A percentile compares a stretch with the other conserved stretches of the same genome.
These are phyloP conservation scores for Rhea pennata DNA, from an alignment of 2,113 vertebrate species.

Conservation along the genomic window DNA sequence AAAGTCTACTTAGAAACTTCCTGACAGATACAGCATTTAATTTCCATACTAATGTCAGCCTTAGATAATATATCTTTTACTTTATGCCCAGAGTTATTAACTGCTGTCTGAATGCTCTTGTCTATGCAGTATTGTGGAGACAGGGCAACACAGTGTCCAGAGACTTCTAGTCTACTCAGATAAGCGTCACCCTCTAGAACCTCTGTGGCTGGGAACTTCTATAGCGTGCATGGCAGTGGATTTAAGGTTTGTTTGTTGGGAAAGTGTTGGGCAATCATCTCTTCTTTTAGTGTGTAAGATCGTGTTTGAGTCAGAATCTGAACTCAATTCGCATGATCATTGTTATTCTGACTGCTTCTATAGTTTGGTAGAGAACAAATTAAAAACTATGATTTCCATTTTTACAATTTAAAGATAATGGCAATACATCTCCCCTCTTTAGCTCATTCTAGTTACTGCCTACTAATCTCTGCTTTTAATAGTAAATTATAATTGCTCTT, in stretches of 20 bases:
- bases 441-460: background rate
- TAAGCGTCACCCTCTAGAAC: background rate
- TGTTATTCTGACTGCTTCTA: background rate
- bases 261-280: background rate
- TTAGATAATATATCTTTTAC: background rate
- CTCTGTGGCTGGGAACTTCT: background rate
- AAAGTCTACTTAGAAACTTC: background rate
- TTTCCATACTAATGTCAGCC: background rate
- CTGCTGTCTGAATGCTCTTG: constrained; percentile 10
- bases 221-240: background rate
- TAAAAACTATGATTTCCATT: background rate
- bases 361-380: background rate
- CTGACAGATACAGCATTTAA: constrained; percentile 9
- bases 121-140: background rate
- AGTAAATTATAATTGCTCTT: background rate
- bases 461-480: constrained; percentile 26
- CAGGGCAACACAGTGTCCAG: background rate
- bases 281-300: background rate
- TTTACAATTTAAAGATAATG: background rate
- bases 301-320: background rate
- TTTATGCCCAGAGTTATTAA: constrained; percentile 11
- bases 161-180: background rate
- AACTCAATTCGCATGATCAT: background rate
- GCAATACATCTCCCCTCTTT: background rate
- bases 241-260: constrained; percentile 6